These are phyloP conservation scores for Apus apus DNA, from an alignment of 2,113 vertebrate species.

Conservation along the genomic window DNA sequence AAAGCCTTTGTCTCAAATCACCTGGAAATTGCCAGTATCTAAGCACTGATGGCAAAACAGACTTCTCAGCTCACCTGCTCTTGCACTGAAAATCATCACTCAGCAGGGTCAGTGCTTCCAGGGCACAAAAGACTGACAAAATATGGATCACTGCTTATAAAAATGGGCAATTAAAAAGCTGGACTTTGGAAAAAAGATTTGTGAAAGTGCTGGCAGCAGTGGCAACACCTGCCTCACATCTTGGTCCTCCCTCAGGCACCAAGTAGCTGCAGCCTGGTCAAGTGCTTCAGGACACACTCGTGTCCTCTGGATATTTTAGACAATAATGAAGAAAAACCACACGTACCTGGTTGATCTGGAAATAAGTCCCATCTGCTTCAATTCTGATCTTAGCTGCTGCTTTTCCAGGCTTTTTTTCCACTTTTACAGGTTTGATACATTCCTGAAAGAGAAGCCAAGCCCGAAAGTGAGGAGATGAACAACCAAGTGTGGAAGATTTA, in stretches of 20 bases:
- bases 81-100: background rate
- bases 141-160: background rate
- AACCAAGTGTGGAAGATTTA: background rate
- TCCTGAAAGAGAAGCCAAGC: conserved; percentile 75
- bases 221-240: background rate
- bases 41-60: background rate
- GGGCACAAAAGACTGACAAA: background rate
- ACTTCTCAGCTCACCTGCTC: background rate
- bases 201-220: background rate
- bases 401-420: conserved; percentile 85
- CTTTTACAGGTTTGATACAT: conserved; percentile 90
- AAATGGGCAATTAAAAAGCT: background rate
- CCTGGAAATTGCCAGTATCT: background rate
- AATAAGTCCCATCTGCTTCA: conserved; percentile 91
- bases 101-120: background rate
- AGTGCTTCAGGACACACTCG: background rate
- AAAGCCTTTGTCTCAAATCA: background rate
- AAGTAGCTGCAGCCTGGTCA: background rate
- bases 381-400: conserved; percentile 90
- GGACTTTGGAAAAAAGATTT: background rate
- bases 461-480: background rate
- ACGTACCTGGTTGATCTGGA: conserved; percentile 87
- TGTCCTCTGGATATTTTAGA: background rate
- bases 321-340: background rate
- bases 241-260: background rate